Percentiles rank a stretch among this genome's conserved stretches.
Evolutionary conservation across 2,113 vertebrate genomes (phyloP).

Genomic region (Toxotes chatareus): DNA sequence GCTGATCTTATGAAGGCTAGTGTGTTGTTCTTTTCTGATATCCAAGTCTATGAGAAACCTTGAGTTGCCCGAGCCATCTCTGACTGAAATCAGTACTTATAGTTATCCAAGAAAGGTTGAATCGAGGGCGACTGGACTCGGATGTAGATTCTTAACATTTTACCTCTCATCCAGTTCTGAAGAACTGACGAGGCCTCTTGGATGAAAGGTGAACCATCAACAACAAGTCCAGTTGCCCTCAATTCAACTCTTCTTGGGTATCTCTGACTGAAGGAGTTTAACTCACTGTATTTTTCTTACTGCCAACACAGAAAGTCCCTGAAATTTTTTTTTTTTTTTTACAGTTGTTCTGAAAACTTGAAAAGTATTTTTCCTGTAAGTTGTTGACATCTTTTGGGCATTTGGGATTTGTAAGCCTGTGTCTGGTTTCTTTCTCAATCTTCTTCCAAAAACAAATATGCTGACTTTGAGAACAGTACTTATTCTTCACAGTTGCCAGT

Average conservation of each 20-base stretch:
- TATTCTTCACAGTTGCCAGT: background rate
- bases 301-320: slow-evolving; percentile 1
- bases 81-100: background rate
- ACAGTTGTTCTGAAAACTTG: too few relatives aligned
- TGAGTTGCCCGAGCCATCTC: background rate
- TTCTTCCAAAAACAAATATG: background rate
- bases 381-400: background rate
- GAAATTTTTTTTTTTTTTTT: background rate
- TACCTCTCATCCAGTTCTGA: too few relatives aligned
- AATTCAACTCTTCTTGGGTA: too few relatives aligned
- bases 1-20: background rate
- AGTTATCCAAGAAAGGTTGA: too few relatives aligned
- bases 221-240: too few relatives aligned
- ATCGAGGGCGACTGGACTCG: too few relatives aligned
- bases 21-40: background rate
- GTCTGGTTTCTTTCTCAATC: background rate
- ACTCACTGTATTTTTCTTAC: background rate
- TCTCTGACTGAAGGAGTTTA: background rate
- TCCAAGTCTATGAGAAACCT: too few relatives aligned
- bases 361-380: background rate
- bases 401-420: background rate
- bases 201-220: too few relatives aligned
- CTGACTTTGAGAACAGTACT: background rate
- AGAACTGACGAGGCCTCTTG: too few relatives aligned
- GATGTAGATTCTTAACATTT: too few relatives aligned